Evolutionary conservation across 64 coral and sea anemone species (phyloP).

Genomic region (Dendronephthya gigantea): DNA sequence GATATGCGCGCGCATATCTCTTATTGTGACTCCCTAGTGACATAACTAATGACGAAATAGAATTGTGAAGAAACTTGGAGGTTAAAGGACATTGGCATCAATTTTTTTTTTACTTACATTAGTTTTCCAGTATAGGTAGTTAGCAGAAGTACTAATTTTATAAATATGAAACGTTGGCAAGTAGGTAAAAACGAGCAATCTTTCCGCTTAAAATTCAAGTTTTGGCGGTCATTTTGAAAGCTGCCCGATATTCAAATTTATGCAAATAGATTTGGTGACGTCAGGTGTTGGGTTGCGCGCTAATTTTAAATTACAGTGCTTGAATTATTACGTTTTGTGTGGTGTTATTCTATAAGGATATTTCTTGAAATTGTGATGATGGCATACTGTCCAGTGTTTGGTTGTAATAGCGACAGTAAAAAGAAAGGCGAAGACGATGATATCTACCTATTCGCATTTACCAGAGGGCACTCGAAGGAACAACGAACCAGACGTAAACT

Average conservation of each 20-base stretch:
- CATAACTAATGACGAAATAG: too few species aligned
- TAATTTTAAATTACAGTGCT: not conserved
- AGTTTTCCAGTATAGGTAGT: not conserved
- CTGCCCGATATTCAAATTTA: not conserved
- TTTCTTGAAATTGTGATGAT: too few species aligned
- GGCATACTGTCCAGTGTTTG: constrained; percentile 20
- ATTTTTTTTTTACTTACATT: not conserved
- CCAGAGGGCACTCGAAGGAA: not conserved
- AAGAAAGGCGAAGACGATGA: not conserved
- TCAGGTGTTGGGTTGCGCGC: not conserved
- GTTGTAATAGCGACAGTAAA: constrained; percentile 17
- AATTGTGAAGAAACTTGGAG: too few species aligned
- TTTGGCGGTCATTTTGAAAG: not conserved
- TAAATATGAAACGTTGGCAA: not conserved
- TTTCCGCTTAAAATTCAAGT: not conserved
- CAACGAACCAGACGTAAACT: not conserved
- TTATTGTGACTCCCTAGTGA: too few species aligned
- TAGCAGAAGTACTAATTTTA: not conserved
- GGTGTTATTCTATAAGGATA: too few species aligned
- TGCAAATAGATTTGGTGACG: constrained; percentile 14
- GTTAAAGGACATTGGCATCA: not conserved
- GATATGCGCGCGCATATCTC: too few species aligned
- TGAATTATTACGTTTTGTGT: too few species aligned
- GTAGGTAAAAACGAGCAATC: not conserved
- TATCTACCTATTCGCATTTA: constrained; percentile 13